Evolutionary conservation across 2,888 invertebrate genomes (phyloP), one percentile per base, ranked within the genome.

Genomic region (Adelognathus sp.): DNA sequence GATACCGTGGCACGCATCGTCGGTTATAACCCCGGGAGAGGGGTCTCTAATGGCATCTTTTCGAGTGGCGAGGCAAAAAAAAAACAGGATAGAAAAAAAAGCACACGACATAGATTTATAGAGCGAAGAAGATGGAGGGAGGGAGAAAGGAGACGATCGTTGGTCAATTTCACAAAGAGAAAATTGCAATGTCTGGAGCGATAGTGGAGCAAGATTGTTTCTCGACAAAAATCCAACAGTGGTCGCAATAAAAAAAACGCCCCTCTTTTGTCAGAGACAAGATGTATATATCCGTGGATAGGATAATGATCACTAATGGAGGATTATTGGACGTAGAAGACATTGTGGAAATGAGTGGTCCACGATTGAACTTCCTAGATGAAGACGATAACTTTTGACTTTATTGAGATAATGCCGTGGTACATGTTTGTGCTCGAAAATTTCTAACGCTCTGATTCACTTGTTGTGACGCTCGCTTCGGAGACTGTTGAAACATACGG

Each of bases 41-140:
- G 79, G 78, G n/a, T n/a, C n/a, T 61, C 81, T 79, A 82, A 82
- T 82, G 79, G 79, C 76, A 81, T 79, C 75, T 79, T 36, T 54
- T 79, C 72, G 69, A 79, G 78, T 75, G 75, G 69, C 44, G 14
- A 56, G 27, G 44, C 44, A 60, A 61, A 46, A 63, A 27, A 31
- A 56, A 56, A 44, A 50, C 18, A 27, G 39, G 58, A 50, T 52
- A 41, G 36, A 60, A 69, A 36, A 18, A 78, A 72, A 58, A 44
- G 39, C 36, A 41, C 36, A 61, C 50, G 58, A 52, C 33, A 76
- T 58, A 81, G 75, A 46, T 58, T 41, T 46, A 80, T 31, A 52
- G 52, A 54, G 52, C 41, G 44, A 29, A 11, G 61, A 27, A 27
- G 60, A 29, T 18, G n/a, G 33, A 52, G 36, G 39, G 54, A 33